Evolutionary conservation across 2,888 invertebrate genomes (phyloP), one percentile per base, ranked within the genome.

Genomic region (Thysanoteuthis rhombus): DNA sequence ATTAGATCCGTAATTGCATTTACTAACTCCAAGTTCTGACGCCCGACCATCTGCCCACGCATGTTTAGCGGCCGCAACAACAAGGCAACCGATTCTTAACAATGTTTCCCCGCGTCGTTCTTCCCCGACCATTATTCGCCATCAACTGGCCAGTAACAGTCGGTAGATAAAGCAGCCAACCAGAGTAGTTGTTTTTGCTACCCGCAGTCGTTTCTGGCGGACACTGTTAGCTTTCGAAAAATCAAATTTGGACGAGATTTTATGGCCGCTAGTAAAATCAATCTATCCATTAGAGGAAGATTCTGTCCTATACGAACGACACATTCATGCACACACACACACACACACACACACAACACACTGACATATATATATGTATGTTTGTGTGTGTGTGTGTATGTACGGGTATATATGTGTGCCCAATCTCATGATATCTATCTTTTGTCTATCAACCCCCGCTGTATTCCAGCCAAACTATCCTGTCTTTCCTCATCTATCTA

Each of bases 21-120:
- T 75, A 75, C 75, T 36, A 75, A 36, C 75, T 32, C 25, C 58
- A 2, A 58, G 58, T 58, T 75, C 75, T n/a, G 36, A 75, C 75
- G 75, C n/a, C 75, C 75, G 75, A 75, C 75, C 75, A 75, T 75
- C 75, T 75, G 75, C 75, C 75, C 75, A n/a, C 75, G n/a, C n/a
- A 16, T 75, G 16, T 75, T 75, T 36, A n/a, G 75, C n/a, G n/a
- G 75, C 16, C n/a, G n/a, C 75, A n/a, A 75, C 75, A 75, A 75
- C 52, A 75, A 75, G 75, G 32, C n/a, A 36, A 75, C n/a, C 12
- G n/a, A n/a, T 10, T 75, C n/a, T 36, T n/a, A n/a, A n/a, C 75
- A n/a, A 75, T n/a, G 75, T 75, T n/a, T 32, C 25, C 75, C 75
- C 2, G 10, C 75, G n/a, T 16, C 75, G 4, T 16, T 75, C 32